phyloP scores from a whole-genome alignment of 2,113 vertebrate genomes.

The Otus sunia region DNA sequence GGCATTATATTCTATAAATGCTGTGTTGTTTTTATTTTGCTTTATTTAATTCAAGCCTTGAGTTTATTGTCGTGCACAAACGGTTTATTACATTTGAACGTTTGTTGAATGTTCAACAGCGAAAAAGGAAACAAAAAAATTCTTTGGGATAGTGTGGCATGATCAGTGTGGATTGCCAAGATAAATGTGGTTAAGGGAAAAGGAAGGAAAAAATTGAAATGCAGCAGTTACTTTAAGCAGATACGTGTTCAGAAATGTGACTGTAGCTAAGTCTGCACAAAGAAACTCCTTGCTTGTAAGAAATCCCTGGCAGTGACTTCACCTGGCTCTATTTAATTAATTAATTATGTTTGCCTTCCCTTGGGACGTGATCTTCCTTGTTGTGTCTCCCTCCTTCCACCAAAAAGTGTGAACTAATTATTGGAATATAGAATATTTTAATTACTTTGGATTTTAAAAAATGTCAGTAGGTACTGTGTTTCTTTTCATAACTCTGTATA shows the following conservation, averaged over 20 bases:
- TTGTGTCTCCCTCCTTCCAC: background rate
- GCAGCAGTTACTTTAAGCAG: background rate
- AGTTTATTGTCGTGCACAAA: background rate
- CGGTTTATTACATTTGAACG: background rate
- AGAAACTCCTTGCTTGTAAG: background rate
- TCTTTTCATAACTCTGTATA: fast-evolving
- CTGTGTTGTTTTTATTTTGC: background rate
- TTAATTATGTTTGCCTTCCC: background rate
- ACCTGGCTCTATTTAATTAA: background rate
- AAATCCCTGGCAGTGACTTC: conserved; percentile 20
- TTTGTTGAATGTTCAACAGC: background rate
- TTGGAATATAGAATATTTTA: background rate
- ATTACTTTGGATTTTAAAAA: background rate
- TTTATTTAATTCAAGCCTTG: background rate
- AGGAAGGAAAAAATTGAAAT: background rate
- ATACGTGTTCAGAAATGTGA: background rate
- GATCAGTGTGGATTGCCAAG: background rate
- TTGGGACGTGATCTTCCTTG: background rate
- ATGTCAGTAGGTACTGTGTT: background rate
- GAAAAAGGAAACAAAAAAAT: background rate
- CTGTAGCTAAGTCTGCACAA: background rate
- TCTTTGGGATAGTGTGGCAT: background rate
- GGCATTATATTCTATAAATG: background rate
- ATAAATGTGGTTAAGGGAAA: background rate
- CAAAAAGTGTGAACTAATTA: background rate